A percentile compares a stretch with the other conserved stretches of the same genome.
Conservation (phyloP, 2,113 vertebrate genomes). For the Rhea pennata region DNA sequence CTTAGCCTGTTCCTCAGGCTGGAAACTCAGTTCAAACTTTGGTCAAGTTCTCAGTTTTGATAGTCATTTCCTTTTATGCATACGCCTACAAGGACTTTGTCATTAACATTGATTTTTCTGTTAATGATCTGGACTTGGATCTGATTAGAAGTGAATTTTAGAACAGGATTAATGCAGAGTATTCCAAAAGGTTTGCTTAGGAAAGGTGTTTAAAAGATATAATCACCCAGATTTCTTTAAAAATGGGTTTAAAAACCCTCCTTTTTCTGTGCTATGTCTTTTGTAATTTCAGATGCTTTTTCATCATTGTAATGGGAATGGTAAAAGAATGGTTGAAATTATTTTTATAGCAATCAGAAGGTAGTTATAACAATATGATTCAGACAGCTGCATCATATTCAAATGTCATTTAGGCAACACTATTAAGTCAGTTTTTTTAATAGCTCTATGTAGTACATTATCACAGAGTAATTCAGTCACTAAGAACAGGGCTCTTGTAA, state of each 20-base stretch:
- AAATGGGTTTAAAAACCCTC: not conserved
- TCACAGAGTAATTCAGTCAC: constrained; percentile 37
- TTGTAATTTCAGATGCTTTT: not conserved
- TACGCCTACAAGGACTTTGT: not conserved
- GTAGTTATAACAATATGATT: constrained; percentile 18
- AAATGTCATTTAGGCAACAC: constrained; percentile 41
- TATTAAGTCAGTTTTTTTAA: constrained; percentile 51
- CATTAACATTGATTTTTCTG: not conserved
- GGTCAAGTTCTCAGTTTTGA: not conserved
- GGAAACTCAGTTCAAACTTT: not conserved
- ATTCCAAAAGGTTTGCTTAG: not conserved
- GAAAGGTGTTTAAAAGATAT: fast-evolving
- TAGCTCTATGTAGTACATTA: constrained; percentile 36
- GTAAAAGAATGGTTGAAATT: not conserved
- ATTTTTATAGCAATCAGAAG: constrained; percentile 16
- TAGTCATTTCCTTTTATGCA: not conserved
- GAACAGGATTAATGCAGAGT: not conserved
- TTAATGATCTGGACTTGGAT: not conserved
- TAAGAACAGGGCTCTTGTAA: constrained; percentile 15
- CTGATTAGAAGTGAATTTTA: not conserved
- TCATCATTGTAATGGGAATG: not conserved
- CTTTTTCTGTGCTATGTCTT: not conserved
- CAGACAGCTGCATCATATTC: constrained; percentile 42
- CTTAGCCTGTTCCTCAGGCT: not conserved
- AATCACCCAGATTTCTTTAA: not conserved